Percentiles rank a stretch among this genome's conserved stretches.
These are phyloP conservation scores for Gopherus evgoodei DNA, from an alignment of 2,113 vertebrate genomes.

Conservation along the genomic window DNA sequence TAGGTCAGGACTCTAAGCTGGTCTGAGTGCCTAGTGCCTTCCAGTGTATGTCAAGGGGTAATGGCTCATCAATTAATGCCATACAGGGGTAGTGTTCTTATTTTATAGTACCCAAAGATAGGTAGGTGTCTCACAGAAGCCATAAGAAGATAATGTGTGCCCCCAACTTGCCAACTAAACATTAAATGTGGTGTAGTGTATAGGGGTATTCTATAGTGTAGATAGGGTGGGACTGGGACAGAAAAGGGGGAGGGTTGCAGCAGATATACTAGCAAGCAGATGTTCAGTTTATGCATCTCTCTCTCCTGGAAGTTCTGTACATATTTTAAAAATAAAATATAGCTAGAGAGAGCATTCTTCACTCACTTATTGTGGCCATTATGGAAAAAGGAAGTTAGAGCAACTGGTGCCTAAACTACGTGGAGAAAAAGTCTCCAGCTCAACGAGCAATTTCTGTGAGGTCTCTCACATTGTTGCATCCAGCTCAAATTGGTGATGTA, in stretches of 20 bases:
- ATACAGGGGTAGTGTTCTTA: background rate
- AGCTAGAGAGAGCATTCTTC: background rate
- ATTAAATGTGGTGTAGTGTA: background rate
- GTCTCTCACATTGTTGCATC: no score
- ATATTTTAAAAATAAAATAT: background rate
- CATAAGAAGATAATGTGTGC: background rate
- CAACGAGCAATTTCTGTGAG: background rate
- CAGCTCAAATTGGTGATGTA: background rate
- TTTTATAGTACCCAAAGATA: background rate
- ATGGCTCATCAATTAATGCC: background rate
- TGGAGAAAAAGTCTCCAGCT: background rate
- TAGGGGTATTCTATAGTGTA: background rate
- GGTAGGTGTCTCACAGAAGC: background rate
- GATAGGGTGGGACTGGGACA: background rate
- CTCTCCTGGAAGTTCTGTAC: background rate
- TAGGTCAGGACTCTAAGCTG: background rate
- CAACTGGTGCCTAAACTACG: background rate
- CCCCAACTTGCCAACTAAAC: background rate
- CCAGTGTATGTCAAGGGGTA: background rate
- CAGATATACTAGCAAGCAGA: background rate
- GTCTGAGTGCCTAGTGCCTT: accelerated
- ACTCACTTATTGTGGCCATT: background rate
- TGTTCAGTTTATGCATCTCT: background rate
- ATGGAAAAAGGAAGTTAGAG: background rate
- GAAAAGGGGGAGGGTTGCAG: background rate